A percentile compares a stretch with the other conserved stretches of the same genome.
Evolutionary conservation across 2,797 vertebrate genomes (phyloP).

Genomic region (Clarias laeviceps): DNA sequence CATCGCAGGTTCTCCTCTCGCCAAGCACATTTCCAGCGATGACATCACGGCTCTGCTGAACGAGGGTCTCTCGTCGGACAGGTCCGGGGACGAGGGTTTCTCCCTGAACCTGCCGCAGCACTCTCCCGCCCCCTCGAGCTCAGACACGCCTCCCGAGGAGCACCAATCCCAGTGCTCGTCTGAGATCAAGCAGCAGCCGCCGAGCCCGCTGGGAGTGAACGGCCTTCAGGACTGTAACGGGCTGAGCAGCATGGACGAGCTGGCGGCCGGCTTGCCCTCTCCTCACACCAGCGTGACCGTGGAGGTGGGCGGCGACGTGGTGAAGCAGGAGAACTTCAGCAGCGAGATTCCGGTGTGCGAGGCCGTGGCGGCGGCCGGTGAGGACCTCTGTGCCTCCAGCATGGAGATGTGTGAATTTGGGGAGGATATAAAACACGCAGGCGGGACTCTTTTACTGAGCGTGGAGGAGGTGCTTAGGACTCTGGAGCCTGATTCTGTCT

Average conservation of each 20-base stretch:
- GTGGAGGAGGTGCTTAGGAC: conserved; percentile 96
- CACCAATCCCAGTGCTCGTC: conserved; percentile 64
- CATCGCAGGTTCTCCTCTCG: conserved; percentile 90
- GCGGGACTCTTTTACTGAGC: conserved; percentile 88
- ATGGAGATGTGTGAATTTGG: conserved; percentile 85
- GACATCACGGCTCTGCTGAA: conserved; percentile 92
- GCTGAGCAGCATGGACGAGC: conserved; percentile 78
- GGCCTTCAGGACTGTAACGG: conserved; percentile 92
- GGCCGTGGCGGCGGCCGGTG: conserved; percentile 72
- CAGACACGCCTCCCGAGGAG: conserved; percentile 67
- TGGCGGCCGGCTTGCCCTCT: conserved; percentile 79
- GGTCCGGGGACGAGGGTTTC: conserved; percentile 71
- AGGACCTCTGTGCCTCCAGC: conserved; percentile 84
- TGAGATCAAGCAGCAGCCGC: conserved; percentile 71
- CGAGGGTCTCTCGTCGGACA: conserved; percentile 86
- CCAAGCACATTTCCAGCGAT: conserved; percentile 87
- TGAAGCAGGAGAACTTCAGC: conserved; percentile 83
- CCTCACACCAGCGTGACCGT: conserved; percentile 68
- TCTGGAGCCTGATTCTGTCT: conserved; percentile 84
- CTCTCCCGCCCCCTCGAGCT: conserved; percentile 77
- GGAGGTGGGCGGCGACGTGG: conserved; percentile 70
- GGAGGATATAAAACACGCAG: conserved; percentile 88
- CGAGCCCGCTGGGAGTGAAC: conserved; percentile 79
- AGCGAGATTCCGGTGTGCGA: conserved; percentile 85
- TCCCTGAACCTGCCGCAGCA: conserved; percentile 75